A percentile compares a stretch with the other conserved stretches of the same genome.
Conservation (phyloP, 2,888 invertebrate genomes). For the Amphiduros pacificus region DNA sequence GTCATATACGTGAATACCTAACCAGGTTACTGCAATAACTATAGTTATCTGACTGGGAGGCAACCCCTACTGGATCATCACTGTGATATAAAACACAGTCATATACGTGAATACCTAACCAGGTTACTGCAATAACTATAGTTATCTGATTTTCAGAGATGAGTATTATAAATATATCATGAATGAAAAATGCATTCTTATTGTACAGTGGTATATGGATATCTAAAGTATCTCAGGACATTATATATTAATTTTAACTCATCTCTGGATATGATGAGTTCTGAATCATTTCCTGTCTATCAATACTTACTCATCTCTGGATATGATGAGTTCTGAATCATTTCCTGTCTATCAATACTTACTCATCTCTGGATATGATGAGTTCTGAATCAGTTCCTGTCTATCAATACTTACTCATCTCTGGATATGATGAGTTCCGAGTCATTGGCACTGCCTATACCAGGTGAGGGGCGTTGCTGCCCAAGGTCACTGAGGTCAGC, state of each 20-base stretch:
- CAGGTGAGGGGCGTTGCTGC: background rate
- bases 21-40: conserved; percentile 48
- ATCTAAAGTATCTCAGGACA: no score
- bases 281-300: conserved; percentile 2
- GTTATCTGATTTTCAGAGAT: conserved; percentile 28
- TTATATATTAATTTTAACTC: conserved; percentile 11
- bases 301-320: conserved; percentile 18
- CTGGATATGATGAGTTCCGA: conserved; percentile 11
- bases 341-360: conserved; percentile 5
- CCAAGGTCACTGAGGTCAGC: background rate
- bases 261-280: conserved; percentile 11
- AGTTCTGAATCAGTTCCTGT: conserved; percentile 9
- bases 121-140: conserved; percentile 45
- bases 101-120: no score
- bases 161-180: no score
- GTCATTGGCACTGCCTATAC: background rate
- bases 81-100: background rate
- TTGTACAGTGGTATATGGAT: no score
- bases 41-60: conserved; percentile 26
- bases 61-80: background rate
- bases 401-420: conserved; percentile 16
- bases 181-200: no score
- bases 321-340: conserved; percentile 13
- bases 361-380: conserved; percentile 15
- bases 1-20: no score